Evolutionary conservation across 2,888 invertebrate genomes (phyloP).

Genomic region (Scrobipalpa atriplicella): DNA sequence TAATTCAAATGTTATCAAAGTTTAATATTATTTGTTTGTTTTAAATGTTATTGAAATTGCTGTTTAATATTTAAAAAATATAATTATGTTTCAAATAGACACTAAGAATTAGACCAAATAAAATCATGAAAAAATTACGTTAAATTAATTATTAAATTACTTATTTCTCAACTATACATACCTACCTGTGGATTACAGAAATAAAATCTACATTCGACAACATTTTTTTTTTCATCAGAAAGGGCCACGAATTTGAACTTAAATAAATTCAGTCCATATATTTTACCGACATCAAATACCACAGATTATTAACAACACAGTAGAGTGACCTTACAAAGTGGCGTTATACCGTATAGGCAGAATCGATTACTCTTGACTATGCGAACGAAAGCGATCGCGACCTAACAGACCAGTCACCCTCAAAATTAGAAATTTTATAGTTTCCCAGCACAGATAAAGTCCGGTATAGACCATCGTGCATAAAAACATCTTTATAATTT

Average conservation of each 20-base stretch:
- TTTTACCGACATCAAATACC: neutral
- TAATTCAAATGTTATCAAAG: neutral
- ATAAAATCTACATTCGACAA: too few relatives aligned
- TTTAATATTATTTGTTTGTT: neutral
- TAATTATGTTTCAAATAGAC: too few relatives aligned
- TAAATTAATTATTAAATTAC: too few relatives aligned
- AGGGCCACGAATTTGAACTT: too few relatives aligned
- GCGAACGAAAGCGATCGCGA: slow-evolving; percentile 33
- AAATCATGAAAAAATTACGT: too few relatives aligned
- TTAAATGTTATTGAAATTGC: neutral
- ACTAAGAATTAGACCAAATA: too few relatives aligned
- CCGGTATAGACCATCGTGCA: slow-evolving; percentile 29
- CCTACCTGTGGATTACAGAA: too few relatives aligned
- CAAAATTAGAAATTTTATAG: slow-evolving; percentile 59
- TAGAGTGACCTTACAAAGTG: slow-evolving; percentile 12
- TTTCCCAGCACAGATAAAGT: slow-evolving; percentile 45
- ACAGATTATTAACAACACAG: slow-evolving; percentile 16
- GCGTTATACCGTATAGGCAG: neutral
- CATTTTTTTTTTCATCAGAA: too few relatives aligned
- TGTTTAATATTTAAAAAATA: too few relatives aligned
- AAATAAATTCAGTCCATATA: too few relatives aligned
- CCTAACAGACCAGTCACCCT: slow-evolving; percentile 44
- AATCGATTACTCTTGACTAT: slow-evolving; percentile 27
- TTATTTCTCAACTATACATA: too few relatives aligned
- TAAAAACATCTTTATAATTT: too few relatives aligned